Base-by-base conservation (phyloP, 2,888 invertebrate species). In the Aelia acuminata region DNA sequence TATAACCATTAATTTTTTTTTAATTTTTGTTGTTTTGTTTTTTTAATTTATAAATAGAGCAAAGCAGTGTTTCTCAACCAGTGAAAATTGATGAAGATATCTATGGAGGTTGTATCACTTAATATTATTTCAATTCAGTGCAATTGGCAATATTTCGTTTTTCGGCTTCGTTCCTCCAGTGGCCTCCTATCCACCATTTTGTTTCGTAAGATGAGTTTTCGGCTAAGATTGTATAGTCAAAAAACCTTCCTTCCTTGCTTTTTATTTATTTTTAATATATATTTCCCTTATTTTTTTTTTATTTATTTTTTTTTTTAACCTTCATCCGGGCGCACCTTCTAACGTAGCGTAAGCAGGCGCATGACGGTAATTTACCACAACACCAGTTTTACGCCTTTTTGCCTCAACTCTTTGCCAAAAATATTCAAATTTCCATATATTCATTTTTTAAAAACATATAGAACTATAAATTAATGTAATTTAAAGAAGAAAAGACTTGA, bases 61-160 rank as follows among this genome's bases (percentile, higher is more conserved):
- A 85, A 85, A 85, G 85, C 85, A 85, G 85, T 85, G 85, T 85
- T 53, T 85, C 85, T 85, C 85, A 85, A 85, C 85, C 84, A 50
- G 20, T 84, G 48, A 80, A 80, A 84, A 48, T 84, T 85, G 49
- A 53, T 85, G 85, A 85, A 85, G 85, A 85, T 85, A 85, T 85
- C 85, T 85, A 85, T 80, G 80, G 80, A 80, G 80, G 80, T 80
- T 39, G 5, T n/a, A n/a, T 80, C 43, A 43, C 43, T 80, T 80
- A n/a, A 39, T 80, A 80, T 80, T n/a, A n/a, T n/a, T n/a, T n/a
- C n/a, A n/a, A n/a, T 43, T 80, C 80, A 43, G 43, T 80, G 43
- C 22, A 80, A 80, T 3, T 43, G 43, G n/a, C 43, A 80, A 43
- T 80, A 39, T 47, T n/a, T n/a, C n/a, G n/a, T n/a, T 22, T 43